These are phyloP conservation scores for Cololabis saira DNA, from an alignment of 2,113 vertebrate genomes.

Conservation along the genomic window DNA sequence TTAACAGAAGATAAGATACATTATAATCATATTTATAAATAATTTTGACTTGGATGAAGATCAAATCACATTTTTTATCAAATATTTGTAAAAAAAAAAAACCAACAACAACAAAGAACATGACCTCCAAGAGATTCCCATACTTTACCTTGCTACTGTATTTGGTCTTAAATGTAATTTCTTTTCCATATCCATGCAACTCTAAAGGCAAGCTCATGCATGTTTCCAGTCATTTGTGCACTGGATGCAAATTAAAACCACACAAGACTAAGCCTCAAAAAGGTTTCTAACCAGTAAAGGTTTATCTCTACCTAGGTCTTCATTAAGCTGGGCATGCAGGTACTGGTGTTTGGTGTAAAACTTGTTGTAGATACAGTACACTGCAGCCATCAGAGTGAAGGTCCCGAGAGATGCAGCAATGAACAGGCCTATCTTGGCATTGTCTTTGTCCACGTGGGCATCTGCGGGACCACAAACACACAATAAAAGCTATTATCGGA, in stretches of 20 bases:
- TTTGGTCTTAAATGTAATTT: too few species aligned
- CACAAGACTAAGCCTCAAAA: not conserved
- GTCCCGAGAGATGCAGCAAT: constrained; percentile 78
- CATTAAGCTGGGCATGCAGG: constrained; percentile 75
- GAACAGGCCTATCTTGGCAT: constrained; percentile 76
- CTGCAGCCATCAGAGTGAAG: constrained; percentile 74
- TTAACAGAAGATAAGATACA: too few species aligned
- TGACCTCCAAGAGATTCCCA: too few species aligned
- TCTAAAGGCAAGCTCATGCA: too few species aligned
- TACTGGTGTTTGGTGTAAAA: constrained; percentile 82
- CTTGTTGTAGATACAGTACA: constrained; percentile 81
- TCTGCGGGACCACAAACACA: constrained; percentile 52
- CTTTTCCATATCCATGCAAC: too few species aligned
- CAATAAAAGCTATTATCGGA: not conserved
- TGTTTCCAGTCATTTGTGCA: too few species aligned
- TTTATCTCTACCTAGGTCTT: constrained; percentile 69
- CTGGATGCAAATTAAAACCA: not conserved
- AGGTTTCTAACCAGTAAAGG: not conserved
- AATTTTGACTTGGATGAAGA: too few species aligned
- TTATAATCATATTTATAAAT: too few species aligned
- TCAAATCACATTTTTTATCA: too few species aligned
- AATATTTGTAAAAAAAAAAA: too few species aligned
- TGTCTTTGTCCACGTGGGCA: constrained; percentile 51
- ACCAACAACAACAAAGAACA: too few species aligned
- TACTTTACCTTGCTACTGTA: too few species aligned